These are phyloP conservation scores for Paratilapia polleni DNA, from an alignment of 2,113 vertebrate genomes.

Conservation along the genomic window DNA sequence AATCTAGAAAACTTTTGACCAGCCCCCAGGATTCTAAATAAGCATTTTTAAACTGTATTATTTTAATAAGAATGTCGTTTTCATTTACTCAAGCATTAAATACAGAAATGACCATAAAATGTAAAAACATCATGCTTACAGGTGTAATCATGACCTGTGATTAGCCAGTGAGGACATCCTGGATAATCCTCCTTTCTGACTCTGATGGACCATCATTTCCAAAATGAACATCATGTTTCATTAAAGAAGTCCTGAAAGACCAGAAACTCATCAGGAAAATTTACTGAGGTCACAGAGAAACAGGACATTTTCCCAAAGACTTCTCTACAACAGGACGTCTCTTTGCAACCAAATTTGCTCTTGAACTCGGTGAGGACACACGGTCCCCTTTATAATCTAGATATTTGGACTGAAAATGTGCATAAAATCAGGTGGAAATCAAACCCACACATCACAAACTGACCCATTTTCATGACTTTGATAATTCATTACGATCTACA, in stretches of 20 bases:
- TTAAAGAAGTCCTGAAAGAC: not conserved
- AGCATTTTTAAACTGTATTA: no score
- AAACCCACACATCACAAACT: not conserved
- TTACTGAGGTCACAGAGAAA: not conserved
- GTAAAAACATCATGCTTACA: no score
- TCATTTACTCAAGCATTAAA: no score
- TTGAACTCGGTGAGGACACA: not conserved
- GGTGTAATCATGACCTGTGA: no score
- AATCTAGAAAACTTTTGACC: no score
- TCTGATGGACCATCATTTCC: not conserved
- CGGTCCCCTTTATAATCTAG: not conserved
- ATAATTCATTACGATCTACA: not conserved
- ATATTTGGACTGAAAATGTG: not conserved
- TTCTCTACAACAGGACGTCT: not conserved
- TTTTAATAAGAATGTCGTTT: no score
- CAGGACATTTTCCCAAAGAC: not conserved
- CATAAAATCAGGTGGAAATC: not conserved
- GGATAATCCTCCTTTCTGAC: not conserved
- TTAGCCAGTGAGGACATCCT: not conserved
- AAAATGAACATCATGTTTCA: not conserved
- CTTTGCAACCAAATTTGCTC: not conserved
- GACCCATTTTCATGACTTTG: not conserved
- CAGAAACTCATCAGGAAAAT: not conserved
- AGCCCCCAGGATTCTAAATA: no score
- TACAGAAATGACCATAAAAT: no score